phyloP scores from a whole-genome alignment of 2,797 vertebrate species.

The Allochrocebus solatus region DNA sequence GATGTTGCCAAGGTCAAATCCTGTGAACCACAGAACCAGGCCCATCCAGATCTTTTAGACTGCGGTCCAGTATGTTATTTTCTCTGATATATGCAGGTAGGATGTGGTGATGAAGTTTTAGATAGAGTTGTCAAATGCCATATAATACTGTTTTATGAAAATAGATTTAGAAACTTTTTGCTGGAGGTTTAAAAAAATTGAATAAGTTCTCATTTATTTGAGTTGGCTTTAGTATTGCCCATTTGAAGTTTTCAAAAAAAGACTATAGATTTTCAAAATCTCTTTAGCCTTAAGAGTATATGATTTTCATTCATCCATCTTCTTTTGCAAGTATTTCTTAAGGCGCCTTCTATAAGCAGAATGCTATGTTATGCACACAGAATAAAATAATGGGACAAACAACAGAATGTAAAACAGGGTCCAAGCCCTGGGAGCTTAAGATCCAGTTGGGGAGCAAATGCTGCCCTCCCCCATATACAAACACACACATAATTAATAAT shows the following conservation, averaged over 20 bases:
- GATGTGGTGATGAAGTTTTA: background rate
- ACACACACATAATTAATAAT: background rate
- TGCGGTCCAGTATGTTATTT: background rate
- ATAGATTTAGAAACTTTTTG: background rate
- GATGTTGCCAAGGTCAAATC: background rate
- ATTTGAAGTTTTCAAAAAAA: slow-evolving; percentile 42
- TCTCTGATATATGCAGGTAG: background rate
- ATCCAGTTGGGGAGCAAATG: background rate
- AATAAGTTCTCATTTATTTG: slow-evolving; percentile 14
- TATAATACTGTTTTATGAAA: slow-evolving; percentile 26
- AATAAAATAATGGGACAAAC: slow-evolving; percentile 14
- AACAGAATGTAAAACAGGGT: background rate
- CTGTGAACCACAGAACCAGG: background rate
- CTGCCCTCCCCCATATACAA: background rate
- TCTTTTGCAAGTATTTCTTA: slow-evolving; percentile 32
- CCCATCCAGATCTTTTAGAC: background rate
- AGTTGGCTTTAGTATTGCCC: background rate
- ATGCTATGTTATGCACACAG: background rate
- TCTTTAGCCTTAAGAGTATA: slow-evolving; percentile 1
- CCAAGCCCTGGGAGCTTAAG: background rate
- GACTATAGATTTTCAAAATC: slow-evolving; percentile 27
- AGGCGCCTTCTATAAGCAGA: slow-evolving; percentile 17
- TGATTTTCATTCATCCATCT: background rate
- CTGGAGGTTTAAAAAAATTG: background rate
- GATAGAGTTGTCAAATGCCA: background rate